A percentile compares a stretch with the other conserved stretches of the same genome.
phyloP scores from a whole-genome alignment of 1,140 invertebrate species.

The Sitobion miscanthi region DNA sequence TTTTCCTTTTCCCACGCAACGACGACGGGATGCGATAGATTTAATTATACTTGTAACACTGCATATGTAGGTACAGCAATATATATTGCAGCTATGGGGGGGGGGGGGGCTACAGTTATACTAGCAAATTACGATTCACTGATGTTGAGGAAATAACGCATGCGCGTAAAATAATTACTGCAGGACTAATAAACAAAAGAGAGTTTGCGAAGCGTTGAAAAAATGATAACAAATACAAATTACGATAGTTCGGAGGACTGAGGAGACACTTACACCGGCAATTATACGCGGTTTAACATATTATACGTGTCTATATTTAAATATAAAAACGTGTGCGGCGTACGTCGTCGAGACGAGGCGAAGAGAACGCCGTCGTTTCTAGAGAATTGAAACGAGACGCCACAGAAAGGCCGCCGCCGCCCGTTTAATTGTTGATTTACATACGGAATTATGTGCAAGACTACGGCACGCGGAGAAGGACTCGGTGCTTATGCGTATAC shows the following conservation, averaged over 20 bases:
- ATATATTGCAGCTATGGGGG: too few relatives aligned
- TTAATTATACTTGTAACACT: neutral
- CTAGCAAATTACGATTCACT: neutral
- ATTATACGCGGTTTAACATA: neutral
- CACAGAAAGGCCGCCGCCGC: neutral
- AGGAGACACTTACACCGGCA: neutral
- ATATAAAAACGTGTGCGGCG: neutral
- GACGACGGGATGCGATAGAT: neutral
- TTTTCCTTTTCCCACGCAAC: neutral
- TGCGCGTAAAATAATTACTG: neutral
- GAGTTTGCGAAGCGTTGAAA: neutral
- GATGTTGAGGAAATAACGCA: neutral
- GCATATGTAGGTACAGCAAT: too few relatives aligned
- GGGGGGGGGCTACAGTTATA: neutral
- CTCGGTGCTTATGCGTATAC: neutral
- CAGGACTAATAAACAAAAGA: neutral
- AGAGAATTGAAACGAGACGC: conserved; percentile 25
- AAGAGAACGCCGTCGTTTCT: neutral
- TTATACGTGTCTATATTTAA: neutral
- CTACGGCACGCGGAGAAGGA: neutral
- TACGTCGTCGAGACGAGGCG: neutral
- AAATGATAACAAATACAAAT: neutral
- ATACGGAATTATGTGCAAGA: neutral
- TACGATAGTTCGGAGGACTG: neutral
- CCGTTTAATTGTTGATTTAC: conserved; percentile 29